Evolutionary conservation across 2,797 vertebrate genomes (phyloP).

Genomic region (Ctenochaetus hawaiiensis): DNA sequence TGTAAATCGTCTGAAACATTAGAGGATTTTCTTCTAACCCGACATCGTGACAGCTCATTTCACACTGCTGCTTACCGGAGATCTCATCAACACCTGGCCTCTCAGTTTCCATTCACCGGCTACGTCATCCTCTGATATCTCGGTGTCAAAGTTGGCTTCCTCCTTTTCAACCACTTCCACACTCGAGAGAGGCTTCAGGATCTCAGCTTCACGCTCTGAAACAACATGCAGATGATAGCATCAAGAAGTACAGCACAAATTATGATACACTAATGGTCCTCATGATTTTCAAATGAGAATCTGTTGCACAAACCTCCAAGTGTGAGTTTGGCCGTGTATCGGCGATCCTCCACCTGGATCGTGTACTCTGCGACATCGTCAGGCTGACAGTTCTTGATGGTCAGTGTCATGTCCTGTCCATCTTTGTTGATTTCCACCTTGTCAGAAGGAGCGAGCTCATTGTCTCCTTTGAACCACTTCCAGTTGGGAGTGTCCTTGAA

Average conservation of each 20-base stretch:
- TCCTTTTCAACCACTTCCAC: conserved; percentile 96
- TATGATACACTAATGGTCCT: background rate
- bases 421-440: conserved; percentile 93
- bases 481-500: conserved; percentile 95
- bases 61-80: conserved; percentile 82
- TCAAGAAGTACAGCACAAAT: background rate
- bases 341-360: conserved; percentile 92
- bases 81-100: conserved; percentile 91
- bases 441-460: conserved; percentile 91
- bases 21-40: too few relatives aligned
- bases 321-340: conserved; percentile 94
- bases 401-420: conserved; percentile 88
- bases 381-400: conserved; percentile 92
- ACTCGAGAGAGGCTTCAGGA: conserved; percentile 93
- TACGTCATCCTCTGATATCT: conserved; percentile 94
- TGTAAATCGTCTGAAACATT: background rate
- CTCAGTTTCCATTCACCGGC: conserved; percentile 96
- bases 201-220: conserved; percentile 92
- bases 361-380: conserved; percentile 92
- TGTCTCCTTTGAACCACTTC: conserved; percentile 96
- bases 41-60: too few relatives aligned
- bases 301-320: conserved; percentile 88
- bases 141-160: conserved; percentile 93
- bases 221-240: background rate
- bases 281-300: rapidly evolving